Base-by-base conservation (phyloP, 2,797 vertebrate species). In the Hypotaenidia okinawae region DNA sequence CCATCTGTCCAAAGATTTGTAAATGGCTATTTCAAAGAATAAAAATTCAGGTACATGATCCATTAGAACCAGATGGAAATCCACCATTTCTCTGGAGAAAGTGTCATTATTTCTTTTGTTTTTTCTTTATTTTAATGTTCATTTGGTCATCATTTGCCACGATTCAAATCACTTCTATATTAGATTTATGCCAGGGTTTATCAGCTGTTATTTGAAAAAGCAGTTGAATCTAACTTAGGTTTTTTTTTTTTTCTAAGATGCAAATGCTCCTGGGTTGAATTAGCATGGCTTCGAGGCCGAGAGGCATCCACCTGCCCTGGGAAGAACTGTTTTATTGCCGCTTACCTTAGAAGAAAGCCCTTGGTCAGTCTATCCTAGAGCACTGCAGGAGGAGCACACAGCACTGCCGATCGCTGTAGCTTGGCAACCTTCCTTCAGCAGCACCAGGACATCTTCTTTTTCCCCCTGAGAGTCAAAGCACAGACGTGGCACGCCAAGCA, bases 301-400 rank as follows among this genome's bases (percentile, higher is more conserved):
- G 37, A 64, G 7, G 55, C 30, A 84, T 30, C 32, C 72, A 27
- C 27, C 37, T 62, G 47, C 24, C 59, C 70, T 28, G 66, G 54
- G 84, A 96, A 88, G 32, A 74, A 75, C 41, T 85, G 37, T 52
- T 89, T 90, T 93, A 83, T 66, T 82, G 59, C 18, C 3, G 57
- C 98, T 98, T 98, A 98, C 97, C 97, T 97, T 93, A 76, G 30
- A 49, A 91, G 67, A 84, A 95, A 76, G 79, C 37, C 82, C 19
- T 45, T 83, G 84, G 49, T 94, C 90, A 55, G 28, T 75, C 62
- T 78, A 30, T 67, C 59, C n/a, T 88, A 95, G 78, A 95, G 68
- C 83, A 91, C 43, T 88, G 76, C 86, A 83, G 93, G 64, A 81
- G 87, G 35, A 92, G 51, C 67, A 62, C 27, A 33, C 78, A 80